Base-by-base conservation (phyloP, 2,113 vertebrate genomes). In the Bagarius yarrelli region DNA sequence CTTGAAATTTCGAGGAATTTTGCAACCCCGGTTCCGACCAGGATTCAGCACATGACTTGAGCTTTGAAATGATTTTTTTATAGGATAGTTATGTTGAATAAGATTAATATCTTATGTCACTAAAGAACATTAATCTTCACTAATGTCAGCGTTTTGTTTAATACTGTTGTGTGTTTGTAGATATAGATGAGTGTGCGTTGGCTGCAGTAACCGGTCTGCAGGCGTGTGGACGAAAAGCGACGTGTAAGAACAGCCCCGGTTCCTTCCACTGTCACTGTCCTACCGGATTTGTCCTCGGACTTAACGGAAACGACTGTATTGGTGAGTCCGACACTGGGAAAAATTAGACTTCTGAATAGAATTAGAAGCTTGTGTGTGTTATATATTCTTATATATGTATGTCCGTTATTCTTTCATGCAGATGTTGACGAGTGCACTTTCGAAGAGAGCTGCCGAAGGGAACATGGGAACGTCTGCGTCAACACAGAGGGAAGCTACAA, bases 361-460 rank as follows among this genome's bases (percentile, higher is more conserved):
- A 18, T 76, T 56, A 21, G 12, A n/a, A 63, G 25, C 0, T 32
- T 52, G 21, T 9, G 21, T 19, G 12, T 40, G n/a, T 75, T 23
- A 25, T 30, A 12, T n/a, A 21, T 19, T 32, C 21, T 0, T 13
- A 53, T 32, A 8, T 3, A 13, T 12, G 27, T 30, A 8, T 64
- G 52, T 73, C 16, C 8, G 8, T 70, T 63, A 19, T 61, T 23
- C 52, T 81, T 9, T 30, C n/a, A 47, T 21, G 44, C 79, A 95
- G 94, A 95, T 82, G 87, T 94, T 40, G 93, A 94, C 57, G 94
- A 95, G 87, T 94, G 94, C 84, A 87, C 88, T 76, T 92, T 91
- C 32, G 93, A 94, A 85, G 91, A 93, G 78, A 86, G 82, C 70
- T 95, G 94, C 84, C 88, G 81, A 6, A 85, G 88, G 1, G 92